Conservation (phyloP, 2,113 vertebrate species). For the Ailurus styani region DNA sequence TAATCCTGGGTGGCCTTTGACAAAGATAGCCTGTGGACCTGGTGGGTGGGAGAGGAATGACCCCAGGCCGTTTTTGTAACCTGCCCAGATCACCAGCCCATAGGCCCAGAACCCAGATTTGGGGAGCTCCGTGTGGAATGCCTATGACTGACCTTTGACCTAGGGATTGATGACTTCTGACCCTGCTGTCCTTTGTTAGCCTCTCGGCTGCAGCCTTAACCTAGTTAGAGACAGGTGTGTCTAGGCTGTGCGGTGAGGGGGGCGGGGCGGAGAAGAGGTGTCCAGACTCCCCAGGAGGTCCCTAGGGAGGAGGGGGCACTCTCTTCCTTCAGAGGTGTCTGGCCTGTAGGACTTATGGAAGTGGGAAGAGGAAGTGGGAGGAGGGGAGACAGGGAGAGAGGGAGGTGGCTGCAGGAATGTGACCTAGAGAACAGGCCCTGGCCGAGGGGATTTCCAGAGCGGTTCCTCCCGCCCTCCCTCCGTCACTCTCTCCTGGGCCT, state of each 20-base stretch:
- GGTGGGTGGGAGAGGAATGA: background rate
- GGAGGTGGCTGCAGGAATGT: conserved; percentile 76
- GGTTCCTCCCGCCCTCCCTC: conserved; percentile 51
- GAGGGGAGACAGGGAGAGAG: conserved; percentile 63
- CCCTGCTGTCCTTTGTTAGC: background rate
- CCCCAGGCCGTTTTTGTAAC: background rate
- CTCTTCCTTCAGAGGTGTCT: conserved; percentile 25
- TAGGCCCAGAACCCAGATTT: background rate
- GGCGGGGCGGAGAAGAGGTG: no score
- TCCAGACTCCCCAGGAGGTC: background rate
- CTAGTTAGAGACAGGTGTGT: background rate
- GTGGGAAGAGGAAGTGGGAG: conserved; percentile 73
- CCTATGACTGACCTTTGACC: conserved; percentile 11
- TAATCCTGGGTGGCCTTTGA: background rate
- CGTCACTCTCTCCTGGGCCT: conserved; percentile 46
- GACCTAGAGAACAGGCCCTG: conserved; percentile 70
- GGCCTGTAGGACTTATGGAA: conserved; percentile 44
- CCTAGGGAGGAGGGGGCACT: background rate
- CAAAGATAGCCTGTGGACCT: background rate
- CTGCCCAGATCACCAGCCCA: background rate
- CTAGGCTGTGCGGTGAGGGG: background rate
- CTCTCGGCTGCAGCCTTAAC: background rate
- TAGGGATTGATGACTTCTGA: background rate
- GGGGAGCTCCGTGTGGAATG: background rate
- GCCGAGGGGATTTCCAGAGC: conserved; percentile 65